Percentiles rank a stretch among this genome's conserved stretches.
These are phyloP conservation scores for Andrena dorsata DNA, from an alignment of 2,888 invertebrate genomes.

Conservation along the genomic window DNA sequence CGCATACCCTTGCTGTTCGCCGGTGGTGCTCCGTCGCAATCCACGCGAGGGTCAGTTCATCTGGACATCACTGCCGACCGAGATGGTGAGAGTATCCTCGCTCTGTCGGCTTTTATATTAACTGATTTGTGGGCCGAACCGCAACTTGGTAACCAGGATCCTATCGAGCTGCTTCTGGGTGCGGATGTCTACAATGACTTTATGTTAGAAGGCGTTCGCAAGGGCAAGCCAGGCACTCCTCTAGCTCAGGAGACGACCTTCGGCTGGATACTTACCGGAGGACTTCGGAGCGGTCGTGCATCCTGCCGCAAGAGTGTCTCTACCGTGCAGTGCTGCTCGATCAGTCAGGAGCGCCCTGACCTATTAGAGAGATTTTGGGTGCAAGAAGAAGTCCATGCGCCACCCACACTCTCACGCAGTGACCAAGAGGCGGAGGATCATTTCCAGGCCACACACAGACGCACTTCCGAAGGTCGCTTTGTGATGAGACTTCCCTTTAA, in stretches of 20 bases:
- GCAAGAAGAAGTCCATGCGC: neutral
- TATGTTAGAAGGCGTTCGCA: neutral
- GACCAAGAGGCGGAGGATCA: conserved; percentile 1
- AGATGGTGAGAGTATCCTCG: no score
- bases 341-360: neutral
- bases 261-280: neutral
- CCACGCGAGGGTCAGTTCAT: no score
- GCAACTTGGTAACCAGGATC: no score
- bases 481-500: conserved; percentile 1
- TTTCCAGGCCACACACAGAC: neutral
- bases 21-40: no score
- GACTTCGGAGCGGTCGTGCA: no score
- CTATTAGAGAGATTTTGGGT: neutral
- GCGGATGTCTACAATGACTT: neutral
- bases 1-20: no score
- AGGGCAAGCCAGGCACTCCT: neutral
- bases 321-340: neutral
- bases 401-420: neutral
- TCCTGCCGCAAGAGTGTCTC: rapidly evolving
- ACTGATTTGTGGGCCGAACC: no score
- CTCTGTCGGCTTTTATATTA: no score
- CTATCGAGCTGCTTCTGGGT: neutral
- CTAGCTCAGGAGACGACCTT: neutral
- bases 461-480: neutral
- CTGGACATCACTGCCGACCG: no score